Evolutionary conservation across 2,888 invertebrate genomes (phyloP), one percentile per base, ranked within the genome.

Genomic region (Smittia sp.): DNA sequence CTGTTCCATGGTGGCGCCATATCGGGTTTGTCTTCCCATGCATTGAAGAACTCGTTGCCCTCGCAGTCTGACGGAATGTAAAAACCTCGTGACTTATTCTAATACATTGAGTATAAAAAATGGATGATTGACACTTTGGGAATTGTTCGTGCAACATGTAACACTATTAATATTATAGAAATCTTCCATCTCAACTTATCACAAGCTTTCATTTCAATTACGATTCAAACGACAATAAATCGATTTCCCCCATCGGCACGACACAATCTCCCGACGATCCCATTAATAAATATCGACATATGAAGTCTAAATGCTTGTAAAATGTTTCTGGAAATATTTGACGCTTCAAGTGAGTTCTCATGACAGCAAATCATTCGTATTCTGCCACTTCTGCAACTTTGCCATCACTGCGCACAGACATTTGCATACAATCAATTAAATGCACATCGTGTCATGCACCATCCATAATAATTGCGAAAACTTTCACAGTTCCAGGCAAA

Each of bases 381-480:
- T 32, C 9, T 32, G 32, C 32, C n/a, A n/a, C n/a, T n/a, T n/a
- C n/a, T n/a, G 32, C 32, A 32, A 32, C 32, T 32, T 32, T 32
- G 3, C 32, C 32, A 9, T 32, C n/a, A n/a, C 32, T 32, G 32
- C 32, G 9, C 32, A 46, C 2, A n/a, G 4, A 46, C 13, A 46
- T 46, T 46, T 46, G n/a, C 6, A 46, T 46, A n/a, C n/a, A 46
- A 46, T 46, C 46, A 46, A 46, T 46, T 46, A 46, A 46, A 46
- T 46, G 46, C 46, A 46, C 46, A 46, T 13, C 46, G 46, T 46
- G 6, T 46, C n/a, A 46, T 46, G 46, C 46, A 46, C 46, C 46
- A 46, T 46, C n/a, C 2, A n/a, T 46, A n/a, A n/a, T n/a, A n/a
- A 3, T 11, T 13, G 11, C 11, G 46, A 46, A 13, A 46, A 46